A percentile compares a stretch with the other conserved stretches of the same genome.
These are phyloP conservation scores for Nipponia nippon DNA, from an alignment of 2,113 vertebrate genomes.

Conservation along the genomic window DNA sequence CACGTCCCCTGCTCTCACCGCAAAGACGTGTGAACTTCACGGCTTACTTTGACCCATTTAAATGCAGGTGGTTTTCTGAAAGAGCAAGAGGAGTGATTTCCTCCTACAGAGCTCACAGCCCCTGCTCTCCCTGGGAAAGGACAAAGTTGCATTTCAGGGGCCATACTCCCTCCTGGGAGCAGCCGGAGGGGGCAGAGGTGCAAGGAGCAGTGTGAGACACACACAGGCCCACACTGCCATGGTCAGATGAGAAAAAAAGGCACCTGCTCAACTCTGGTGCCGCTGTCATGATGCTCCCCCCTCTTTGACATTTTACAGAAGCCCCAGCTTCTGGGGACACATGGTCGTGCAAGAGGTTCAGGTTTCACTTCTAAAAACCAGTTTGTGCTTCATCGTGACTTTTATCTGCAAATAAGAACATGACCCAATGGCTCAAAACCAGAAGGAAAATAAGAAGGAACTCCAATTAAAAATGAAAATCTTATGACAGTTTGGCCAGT, in stretches of 20 bases:
- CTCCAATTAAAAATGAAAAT: constrained; percentile 12
- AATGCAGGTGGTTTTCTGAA: background rate
- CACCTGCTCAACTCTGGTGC: background rate
- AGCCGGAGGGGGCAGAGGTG: background rate
- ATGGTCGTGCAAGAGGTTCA: background rate
- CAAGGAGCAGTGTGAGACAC: fast-evolving
- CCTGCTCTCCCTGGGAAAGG: background rate
- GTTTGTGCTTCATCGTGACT: background rate
- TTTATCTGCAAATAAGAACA: background rate
- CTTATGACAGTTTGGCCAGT: background rate
- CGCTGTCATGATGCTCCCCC: background rate
- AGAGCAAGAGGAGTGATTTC: background rate
- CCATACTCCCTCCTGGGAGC: fast-evolving
- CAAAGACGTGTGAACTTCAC: background rate
- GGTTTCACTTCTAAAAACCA: background rate
- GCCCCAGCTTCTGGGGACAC: background rate
- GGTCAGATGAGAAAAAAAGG: background rate
- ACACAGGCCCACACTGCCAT: fast-evolving
- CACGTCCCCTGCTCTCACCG: background rate
- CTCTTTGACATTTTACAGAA: background rate
- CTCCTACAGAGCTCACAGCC: background rate
- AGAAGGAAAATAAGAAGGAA: background rate
- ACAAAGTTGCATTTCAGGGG: background rate
- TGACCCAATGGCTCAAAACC: background rate
- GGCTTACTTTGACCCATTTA: background rate